Base-by-base conservation (phyloP, 2,888 invertebrate species). In the Altica lythri region DNA sequence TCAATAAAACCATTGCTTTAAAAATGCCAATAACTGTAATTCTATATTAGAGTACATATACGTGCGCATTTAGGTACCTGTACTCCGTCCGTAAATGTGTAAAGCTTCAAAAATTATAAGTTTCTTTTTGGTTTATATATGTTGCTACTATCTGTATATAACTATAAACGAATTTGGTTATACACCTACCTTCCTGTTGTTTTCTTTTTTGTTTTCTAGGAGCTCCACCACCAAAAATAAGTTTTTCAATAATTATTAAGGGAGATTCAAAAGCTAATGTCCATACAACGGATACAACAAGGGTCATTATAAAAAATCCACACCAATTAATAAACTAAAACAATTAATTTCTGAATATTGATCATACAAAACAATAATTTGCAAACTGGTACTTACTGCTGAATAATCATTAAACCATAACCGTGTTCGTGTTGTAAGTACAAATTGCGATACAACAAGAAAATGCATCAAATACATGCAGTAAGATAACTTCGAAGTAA, bases 401-500 rank as follows among this genome's bases (percentile, higher is more conserved):
- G 48, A 9, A 17, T 48, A 61, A 12, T 64, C 55, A 13, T 46
- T 52, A 16, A 65, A 63, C 22, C 55, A 37, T 8, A 38, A 5
- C 25, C 47, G 48, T 4, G 32, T 48, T 19, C 56, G 49, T 4
- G 37, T 27, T 2, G 19, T 27, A 5, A 58, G 10, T 2, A 58
- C 9, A 35, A 34, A 46, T 10, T 57, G 46, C 0, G 50, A 18
- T 8, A 63, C 37, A 6, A 63, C 57, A n/a, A 54, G 13, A 10
- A 53, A 59, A 53, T 67, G 67, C n/a, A 61, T 27, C 4, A 67
- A 66, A 61, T 81, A 83, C 70, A 82, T 77, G 8, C 80, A 79
- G 57, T 80, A 83, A 0, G 81, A 80, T 2, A 83, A 69, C 8
- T 81, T 77, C 1, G 79, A 78, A 1, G 81, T 75, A 4, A 81